Base-by-base conservation (phyloP, 1,140 invertebrate species). In the Leptinotarsa lineolata region DNA sequence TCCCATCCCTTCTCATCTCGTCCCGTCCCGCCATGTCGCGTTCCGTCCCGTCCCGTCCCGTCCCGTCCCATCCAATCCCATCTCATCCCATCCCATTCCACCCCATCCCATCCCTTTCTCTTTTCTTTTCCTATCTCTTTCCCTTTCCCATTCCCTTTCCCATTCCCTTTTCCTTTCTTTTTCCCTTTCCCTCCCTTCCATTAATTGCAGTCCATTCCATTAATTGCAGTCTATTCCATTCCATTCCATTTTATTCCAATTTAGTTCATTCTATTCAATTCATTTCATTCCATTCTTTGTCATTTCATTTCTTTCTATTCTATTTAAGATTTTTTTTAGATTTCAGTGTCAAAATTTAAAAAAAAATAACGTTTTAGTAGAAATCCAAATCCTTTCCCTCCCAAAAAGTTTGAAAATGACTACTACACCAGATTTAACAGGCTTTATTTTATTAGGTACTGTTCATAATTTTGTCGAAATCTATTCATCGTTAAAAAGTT, bases 131-230 rank as follows among this genome's bases (percentile, higher is more conserved):
- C 39, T 30, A 18, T 30, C 21, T 67, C 65, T 20, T 30, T 24
- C 39, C 65, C 65, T 13, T 24, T 67, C 65, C 24, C 65, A 67
- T 67, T 18, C 24, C 65, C 21, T 67, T 18, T 30, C 65, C 6
- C 39, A 12, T 20, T 30, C 21, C 39, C 39, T 20, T 30, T 24
- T 67, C 22, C 24, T 30, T 24, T 67, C 12, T 20, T 30, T 24
- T 67, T 18, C 65, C 65, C 21, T 67, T 18, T 30, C 65, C 21
- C 39, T 18, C 65, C 65, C 21, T 67, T 18, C 65, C 65, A 67
- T 67, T 18, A 18, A 67, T 67, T 30, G 20, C 24, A 67, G 21
- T 30, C 65, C 65, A 67, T 67, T 30, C 65, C 65, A 67, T 22
- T 30, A 12, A 67, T 67, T 30, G 20, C 65, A 67, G 21, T 30